Evolutionary conservation across 2,797 vertebrate species (phyloP).

Genomic region (Macroramphosus scolopax): DNA sequence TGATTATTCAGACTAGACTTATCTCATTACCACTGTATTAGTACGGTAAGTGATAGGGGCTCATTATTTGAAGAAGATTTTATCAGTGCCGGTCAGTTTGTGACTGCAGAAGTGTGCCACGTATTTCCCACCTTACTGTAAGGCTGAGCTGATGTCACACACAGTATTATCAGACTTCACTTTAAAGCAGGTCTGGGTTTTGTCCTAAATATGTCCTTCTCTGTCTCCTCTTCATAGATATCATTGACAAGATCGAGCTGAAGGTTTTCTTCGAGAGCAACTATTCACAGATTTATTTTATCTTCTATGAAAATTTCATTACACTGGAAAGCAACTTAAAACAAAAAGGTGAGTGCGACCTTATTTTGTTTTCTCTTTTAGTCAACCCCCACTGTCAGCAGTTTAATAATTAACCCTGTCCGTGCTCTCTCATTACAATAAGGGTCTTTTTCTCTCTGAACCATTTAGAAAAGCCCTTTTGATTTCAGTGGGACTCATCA

Average conservation of each 20-base stretch:
- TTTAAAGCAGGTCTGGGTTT: no score
- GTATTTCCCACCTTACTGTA: slow-evolving; percentile 12
- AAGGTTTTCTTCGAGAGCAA: slow-evolving; percentile 97
- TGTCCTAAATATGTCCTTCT: background rate
- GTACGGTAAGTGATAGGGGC: slow-evolving; percentile 4
- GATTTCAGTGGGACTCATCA: background rate
- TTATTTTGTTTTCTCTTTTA: background rate
- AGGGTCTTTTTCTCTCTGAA: background rate
- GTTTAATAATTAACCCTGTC: slow-evolving; percentile 47
- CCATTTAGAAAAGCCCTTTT: background rate
- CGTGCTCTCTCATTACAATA: slow-evolving; percentile 1
- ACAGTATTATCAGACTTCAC: no score
- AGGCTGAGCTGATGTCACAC: background rate
- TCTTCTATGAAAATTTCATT: slow-evolving; percentile 99
- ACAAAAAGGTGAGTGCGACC: slow-evolving; percentile 87
- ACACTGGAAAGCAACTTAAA: slow-evolving; percentile 99
- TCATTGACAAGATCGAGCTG: slow-evolving; percentile 90
- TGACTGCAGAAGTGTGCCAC: slow-evolving; percentile 6
- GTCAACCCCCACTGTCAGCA: background rate
- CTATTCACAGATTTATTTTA: slow-evolving; percentile 99
- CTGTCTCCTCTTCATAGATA: slow-evolving; percentile 78
- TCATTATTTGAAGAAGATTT: slow-evolving; percentile 7
- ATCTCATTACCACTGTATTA: slow-evolving; percentile 27
- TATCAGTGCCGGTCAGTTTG: slow-evolving; percentile 1
- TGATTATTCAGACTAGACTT: slow-evolving; percentile 36